Base-by-base conservation (phyloP, 2,797 vertebrate genomes). In the Pogoniulus pusillus region DNA sequence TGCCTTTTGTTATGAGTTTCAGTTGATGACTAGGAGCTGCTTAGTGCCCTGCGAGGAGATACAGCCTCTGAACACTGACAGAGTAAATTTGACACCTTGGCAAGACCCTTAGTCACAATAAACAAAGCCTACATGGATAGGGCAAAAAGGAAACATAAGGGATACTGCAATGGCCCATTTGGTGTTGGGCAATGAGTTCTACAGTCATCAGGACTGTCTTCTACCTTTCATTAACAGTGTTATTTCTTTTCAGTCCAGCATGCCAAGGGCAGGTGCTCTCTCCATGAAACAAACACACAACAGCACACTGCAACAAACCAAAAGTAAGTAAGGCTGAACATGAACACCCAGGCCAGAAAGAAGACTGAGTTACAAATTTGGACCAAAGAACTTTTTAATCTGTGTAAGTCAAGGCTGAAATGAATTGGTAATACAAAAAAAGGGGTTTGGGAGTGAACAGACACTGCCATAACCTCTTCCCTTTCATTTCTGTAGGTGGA, bases 11-110 rank as follows among this genome's bases (percentile, higher is more conserved):
- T n/a, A 57, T 34, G 60, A 76, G 35, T 65, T 89, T 54, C n/a
- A 39, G 12, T 12, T 35, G 41, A 8, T 32, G n/a, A 64, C 5
- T 72, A 43, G 49, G 66, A 47, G 6, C 23, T 60, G 13, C 54
- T 68, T 45, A 65, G 30, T 1, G 2, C n/a, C 9, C 16, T 71
- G 58, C 0, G 10, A 64, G 27, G 4, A 66, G 15, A 8, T 0
- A 0, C 1, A 0, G 37, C 17, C 24, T 68, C 15, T 83, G 58
- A 63, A 57, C 22, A 23, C 6, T 15, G 43, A 30, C 1, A 63
- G 32, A 88, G 8, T 26, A 92, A 73, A 80, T 82, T 5, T 26
- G 64, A 74, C 5, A 23, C 6, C 20, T 54, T 54, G 16, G 13
- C 64, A 54, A 76, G 19, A 68, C 19, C 15, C 16, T 77, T 15